Evolutionary conservation across 2,113 vertebrate genomes (phyloP).

Genomic region (Diphyllodes magnificus): DNA sequence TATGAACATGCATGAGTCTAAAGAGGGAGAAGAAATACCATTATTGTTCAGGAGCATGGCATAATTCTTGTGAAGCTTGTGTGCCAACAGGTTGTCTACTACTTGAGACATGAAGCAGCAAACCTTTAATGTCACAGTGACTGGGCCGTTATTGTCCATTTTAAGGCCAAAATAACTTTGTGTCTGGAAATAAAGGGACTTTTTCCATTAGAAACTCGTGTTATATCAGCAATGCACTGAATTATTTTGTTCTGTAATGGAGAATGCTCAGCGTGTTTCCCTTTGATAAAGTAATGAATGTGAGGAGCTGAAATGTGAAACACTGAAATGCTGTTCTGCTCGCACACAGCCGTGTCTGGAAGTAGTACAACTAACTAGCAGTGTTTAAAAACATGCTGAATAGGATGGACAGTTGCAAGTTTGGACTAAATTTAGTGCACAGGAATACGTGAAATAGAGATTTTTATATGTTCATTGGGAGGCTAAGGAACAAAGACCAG

Average conservation of each 20-base stretch:
- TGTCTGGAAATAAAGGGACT: background rate
- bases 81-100: background rate
- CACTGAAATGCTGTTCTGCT: background rate
- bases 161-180: background rate
- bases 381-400: background rate
- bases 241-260: background rate
- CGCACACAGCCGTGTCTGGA: background rate
- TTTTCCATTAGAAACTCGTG: background rate
- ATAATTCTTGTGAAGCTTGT: background rate
- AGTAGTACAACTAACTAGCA: background rate
- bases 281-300: conserved; percentile 2
- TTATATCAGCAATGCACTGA: background rate
- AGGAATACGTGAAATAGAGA: background rate
- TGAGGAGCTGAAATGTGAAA: background rate
- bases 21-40: background rate
- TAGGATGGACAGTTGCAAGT: background rate
- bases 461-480: background rate
- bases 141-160: background rate
- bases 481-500: background rate
- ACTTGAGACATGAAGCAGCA: background rate
- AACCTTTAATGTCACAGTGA: background rate
- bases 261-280: background rate
- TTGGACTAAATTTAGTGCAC: background rate
- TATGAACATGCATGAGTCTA: background rate
- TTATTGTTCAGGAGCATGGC: background rate